Conservation (phyloP, 2,888 invertebrate species). For the Sceliomorpha sp. region DNA sequence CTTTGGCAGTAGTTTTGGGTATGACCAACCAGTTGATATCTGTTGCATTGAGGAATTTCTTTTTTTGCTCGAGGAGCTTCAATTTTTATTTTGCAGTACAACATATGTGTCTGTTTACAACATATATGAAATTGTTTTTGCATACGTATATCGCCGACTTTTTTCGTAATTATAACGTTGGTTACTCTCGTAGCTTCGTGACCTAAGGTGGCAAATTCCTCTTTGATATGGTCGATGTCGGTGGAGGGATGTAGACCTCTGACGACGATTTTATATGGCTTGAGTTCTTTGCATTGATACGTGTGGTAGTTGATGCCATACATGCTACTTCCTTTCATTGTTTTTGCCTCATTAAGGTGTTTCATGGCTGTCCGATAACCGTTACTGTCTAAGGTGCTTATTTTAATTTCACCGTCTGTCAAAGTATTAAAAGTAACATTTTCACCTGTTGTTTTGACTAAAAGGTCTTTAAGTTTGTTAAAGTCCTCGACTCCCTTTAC, state of each 20-base stretch:
- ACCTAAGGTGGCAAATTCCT: constrained; percentile 7
- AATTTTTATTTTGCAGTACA: constrained; percentile 12
- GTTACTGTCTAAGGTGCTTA: background rate
- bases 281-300: constrained; percentile 1
- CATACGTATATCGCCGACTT: background rate
- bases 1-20: constrained; percentile 8
- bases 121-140: too few species aligned
- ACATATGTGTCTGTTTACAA: too few species aligned
- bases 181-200: constrained; percentile 2
- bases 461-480: background rate
- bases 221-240: background rate
- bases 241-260: constrained; percentile 3
- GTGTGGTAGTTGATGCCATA: constrained; percentile 5
- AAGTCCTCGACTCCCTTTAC: constrained; percentile 2
- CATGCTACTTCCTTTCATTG: background rate
- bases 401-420: constrained; percentile 6
- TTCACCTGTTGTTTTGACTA: background rate
- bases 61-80: background rate
- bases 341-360: background rate
- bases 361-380: background rate
- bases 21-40: constrained; percentile 2
- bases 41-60: constrained; percentile 3
- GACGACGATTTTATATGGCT: constrained; percentile 5
- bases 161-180: constrained; percentile 3
- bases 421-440: background rate